Base-by-base conservation (phyloP, 1,140 invertebrate species). In the Varroa destructor region DNA sequence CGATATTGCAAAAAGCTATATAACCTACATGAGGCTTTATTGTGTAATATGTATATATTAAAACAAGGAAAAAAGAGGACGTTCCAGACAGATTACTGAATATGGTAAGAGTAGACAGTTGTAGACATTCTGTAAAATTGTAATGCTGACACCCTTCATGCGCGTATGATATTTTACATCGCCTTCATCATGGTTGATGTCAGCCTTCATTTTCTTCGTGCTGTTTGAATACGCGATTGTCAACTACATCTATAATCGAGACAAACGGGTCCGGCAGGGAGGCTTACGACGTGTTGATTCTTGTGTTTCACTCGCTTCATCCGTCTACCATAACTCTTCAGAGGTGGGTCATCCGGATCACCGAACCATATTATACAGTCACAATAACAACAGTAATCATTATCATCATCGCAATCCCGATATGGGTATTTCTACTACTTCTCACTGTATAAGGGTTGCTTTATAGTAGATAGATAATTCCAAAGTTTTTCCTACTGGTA, bases 151-250 rank as follows among this genome's bases (percentile, higher is more conserved):
- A 25, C 25, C 25, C 25, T 25, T 25, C 25, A 25, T 25, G 25
- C 25, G 25, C 25, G 25, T 25, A 25, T 25, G 25, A 25, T 25
- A 25, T 25, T 25, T 25, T 25, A 25, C 25, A 5, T 51, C 46
- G 46, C 8, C 46, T 51, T 51, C 8, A 3, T 51, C 8, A 8
- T 51, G 3, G 3, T 51, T 51, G 46, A 51, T 51, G 46, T 51
- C 46, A 2, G 85, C 86, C 72, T 90, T 91, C 76, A 87, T 91
- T 57, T 91, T 91, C 77, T 86, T 87, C 14, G 88, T 88, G 3
- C 84, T 93, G 78, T 86, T 91, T 1, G 89, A 92, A 76, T 92
- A 91, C 77, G 89, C 89, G n/a, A 88, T 90, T 75, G 89, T 91
- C 3, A 92, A 91, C 77, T 90, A 87, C 0, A 90, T 91, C 40